Evolutionary conservation across 2,113 vertebrate genomes (phyloP).

Genomic region (Tauraco erythrolophus): DNA sequence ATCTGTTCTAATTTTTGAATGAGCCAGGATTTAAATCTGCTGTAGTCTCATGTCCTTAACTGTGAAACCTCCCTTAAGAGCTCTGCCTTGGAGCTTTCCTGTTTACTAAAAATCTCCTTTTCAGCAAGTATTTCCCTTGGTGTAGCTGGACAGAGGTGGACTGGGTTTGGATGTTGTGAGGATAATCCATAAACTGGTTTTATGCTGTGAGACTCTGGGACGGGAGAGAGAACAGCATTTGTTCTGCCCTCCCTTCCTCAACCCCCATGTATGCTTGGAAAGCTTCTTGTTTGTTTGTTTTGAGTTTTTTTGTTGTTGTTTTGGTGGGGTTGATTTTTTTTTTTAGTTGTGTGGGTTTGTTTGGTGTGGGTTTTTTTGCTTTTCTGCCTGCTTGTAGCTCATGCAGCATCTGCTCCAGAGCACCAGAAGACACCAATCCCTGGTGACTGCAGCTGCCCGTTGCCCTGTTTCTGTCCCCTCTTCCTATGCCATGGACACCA

Average conservation of each 20-base stretch:
- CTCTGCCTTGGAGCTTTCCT: not conserved
- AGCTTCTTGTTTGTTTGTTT: not conserved
- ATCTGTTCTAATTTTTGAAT: not conserved
- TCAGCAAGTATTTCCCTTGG: not conserved
- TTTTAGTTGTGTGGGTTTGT: no score
- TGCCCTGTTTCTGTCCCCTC: not conserved
- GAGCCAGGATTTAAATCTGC: not conserved
- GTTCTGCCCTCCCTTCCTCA: not conserved
- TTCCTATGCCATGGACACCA: fast-evolving
- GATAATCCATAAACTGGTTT: not conserved
- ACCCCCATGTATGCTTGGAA: not conserved
- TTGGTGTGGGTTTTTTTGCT: not conserved
- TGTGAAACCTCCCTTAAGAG: not conserved
- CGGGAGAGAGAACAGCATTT: not conserved
- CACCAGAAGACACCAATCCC: no score
- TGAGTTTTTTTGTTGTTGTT: no score
- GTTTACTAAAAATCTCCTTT: not conserved
- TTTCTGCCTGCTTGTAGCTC: not conserved
- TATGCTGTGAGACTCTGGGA: no score
- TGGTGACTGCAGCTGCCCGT: not conserved
- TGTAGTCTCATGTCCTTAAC: not conserved
- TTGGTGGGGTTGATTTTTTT: no score
- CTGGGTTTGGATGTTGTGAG: not conserved
- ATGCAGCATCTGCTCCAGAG: not conserved
- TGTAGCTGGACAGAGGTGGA: not conserved